These are phyloP conservation scores for Myotis brandtii DNA, from an alignment of 2,113 vertebrate species.

Conservation along the genomic window DNA sequence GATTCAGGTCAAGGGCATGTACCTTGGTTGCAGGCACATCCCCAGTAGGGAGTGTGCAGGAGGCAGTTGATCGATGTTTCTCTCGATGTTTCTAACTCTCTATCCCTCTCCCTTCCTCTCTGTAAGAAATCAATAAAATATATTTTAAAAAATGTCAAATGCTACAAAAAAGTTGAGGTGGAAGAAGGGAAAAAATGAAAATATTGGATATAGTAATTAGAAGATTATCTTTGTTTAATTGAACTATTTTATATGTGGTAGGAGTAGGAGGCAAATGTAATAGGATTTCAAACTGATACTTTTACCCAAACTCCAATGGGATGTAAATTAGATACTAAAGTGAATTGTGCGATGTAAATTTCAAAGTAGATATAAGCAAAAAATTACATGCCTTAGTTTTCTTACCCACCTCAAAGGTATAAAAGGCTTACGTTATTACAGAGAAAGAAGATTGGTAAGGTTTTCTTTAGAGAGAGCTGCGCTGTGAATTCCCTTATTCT, in stretches of 20 bases:
- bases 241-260: background rate
- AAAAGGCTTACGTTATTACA: background rate
- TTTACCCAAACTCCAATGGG: background rate
- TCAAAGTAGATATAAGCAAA: background rate
- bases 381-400: background rate
- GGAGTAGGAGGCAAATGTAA: background rate
- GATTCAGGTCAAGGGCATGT: too few relatives aligned
- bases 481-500: background rate
- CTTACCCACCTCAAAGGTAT: background rate
- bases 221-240: background rate
- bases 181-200: background rate
- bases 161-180: background rate
- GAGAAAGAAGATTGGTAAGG: background rate
- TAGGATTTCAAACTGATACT: background rate
- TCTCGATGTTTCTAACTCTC: too few relatives aligned
- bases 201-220: background rate
- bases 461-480: background rate
- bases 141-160: background rate
- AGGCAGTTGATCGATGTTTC: too few relatives aligned
- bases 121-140: too few relatives aligned
- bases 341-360: background rate
- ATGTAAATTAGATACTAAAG: background rate
- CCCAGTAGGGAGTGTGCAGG: too few relatives aligned
- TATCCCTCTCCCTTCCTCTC: too few relatives aligned
- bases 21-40: too few relatives aligned